phyloP scores from a whole-genome alignment of 2,888 invertebrate genomes.

The Blastobasis adustella region DNA sequence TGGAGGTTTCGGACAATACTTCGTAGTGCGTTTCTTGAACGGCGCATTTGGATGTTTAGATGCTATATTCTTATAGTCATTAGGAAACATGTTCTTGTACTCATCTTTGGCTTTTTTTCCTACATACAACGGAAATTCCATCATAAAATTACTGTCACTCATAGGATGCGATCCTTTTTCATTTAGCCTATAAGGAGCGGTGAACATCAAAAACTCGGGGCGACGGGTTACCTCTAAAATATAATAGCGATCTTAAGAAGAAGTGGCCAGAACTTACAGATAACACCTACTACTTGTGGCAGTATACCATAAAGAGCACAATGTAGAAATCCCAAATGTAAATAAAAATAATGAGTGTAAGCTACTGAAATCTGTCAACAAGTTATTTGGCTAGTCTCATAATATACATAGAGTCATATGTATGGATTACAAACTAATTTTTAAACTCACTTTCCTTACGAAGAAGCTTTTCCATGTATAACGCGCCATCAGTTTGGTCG shows the following conservation, averaged over 20 bases:
- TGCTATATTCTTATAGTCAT: constrained; percentile 26
- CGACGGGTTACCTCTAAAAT: constrained; percentile 37
- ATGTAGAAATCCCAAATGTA: no score
- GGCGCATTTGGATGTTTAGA: constrained; percentile 23
- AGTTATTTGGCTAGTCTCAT: no score
- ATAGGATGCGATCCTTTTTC: constrained; percentile 31
- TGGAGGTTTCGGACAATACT: neutral
- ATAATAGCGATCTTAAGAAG: constrained; percentile 9
- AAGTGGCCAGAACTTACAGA: constrained; percentile 3
- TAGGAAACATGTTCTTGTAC: constrained; percentile 27
- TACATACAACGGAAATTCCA: constrained; percentile 46
- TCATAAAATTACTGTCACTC: constrained; percentile 22
- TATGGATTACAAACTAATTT: no score
- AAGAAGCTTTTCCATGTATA: no score
- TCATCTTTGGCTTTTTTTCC: constrained; percentile 28
- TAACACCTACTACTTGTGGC: neutral
- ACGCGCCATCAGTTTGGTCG: constrained; percentile 27
- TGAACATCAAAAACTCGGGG: constrained; percentile 42
- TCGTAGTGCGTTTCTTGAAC: constrained; percentile 25
- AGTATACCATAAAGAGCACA: no score
- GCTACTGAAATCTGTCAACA: no score
- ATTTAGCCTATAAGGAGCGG: constrained; percentile 53
- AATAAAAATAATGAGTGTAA: no score
- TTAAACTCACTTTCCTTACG: no score
- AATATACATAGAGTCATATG: no score